These are phyloP conservation scores for Oriolus oriolus DNA, from an alignment of 2,113 vertebrate species.

Conservation along the genomic window DNA sequence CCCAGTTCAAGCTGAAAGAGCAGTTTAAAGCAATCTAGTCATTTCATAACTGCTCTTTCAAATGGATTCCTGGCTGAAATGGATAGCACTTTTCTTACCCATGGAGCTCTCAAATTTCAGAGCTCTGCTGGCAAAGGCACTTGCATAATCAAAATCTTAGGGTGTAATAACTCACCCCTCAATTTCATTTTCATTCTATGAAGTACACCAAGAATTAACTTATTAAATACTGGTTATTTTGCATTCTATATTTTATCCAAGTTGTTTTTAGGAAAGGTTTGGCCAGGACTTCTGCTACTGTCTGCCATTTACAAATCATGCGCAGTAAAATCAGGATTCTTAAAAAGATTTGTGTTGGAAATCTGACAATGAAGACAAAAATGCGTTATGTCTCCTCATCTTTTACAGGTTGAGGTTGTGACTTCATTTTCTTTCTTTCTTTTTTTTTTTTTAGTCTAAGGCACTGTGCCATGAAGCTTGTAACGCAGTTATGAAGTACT, in stretches of 20 bases:
- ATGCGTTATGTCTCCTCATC: background rate
- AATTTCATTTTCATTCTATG: background rate
- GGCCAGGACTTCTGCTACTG: background rate
- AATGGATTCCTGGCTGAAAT: background rate
- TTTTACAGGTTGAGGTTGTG: background rate
- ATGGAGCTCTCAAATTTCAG: background rate
- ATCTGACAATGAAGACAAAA: background rate
- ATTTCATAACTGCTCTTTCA: background rate
- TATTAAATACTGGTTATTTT: background rate
- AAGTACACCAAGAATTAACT: background rate
- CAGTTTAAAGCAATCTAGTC: background rate
- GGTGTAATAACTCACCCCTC: background rate
- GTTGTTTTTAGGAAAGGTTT: background rate
- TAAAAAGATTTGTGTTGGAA: background rate
- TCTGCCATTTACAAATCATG: background rate
- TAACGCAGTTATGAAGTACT: constrained; percentile 17
- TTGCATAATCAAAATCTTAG: background rate
- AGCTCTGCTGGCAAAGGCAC: background rate
- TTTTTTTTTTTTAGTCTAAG: background rate
- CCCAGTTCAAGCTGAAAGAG: background rate
- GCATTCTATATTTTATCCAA: background rate
- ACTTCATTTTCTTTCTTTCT: background rate
- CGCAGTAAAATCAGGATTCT: background rate
- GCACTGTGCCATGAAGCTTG: constrained; percentile 1
- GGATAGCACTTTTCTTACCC: background rate